Percentiles rank a stretch among this genome's conserved stretches.
Evolutionary conservation across 2,797 vertebrate species (phyloP).

Genomic region (Syncerus caffer): DNA sequence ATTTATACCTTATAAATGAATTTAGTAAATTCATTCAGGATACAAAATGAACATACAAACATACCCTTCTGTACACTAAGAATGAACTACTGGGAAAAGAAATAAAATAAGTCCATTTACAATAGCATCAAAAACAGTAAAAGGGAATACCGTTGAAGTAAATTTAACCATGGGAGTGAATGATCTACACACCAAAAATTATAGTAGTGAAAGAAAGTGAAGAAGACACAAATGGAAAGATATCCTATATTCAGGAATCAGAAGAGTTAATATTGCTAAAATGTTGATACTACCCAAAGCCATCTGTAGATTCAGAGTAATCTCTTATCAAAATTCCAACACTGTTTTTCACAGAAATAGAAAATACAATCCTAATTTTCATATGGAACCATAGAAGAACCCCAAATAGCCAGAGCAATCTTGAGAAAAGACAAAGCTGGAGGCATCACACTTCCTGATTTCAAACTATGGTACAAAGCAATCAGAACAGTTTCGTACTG

Average conservation of each 20-base stretch:
- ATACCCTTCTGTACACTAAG: not conserved
- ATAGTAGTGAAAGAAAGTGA: not conserved
- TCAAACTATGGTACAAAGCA: not conserved
- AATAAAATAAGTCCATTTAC: not conserved
- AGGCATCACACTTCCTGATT: not conserved
- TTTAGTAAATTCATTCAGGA: not conserved
- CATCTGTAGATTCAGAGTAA: not conserved
- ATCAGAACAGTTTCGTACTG: not conserved
- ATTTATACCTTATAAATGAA: not conserved
- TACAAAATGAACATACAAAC: not conserved
- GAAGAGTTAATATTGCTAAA: not conserved
- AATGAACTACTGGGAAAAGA: not conserved
- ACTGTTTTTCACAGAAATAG: not conserved
- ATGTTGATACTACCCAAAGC: not conserved
- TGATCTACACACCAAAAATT: not conserved
- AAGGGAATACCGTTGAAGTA: not conserved
- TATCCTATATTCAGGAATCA: not conserved
- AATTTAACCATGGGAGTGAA: not conserved
- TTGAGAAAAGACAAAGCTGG: not conserved
- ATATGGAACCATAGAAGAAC: not conserved
- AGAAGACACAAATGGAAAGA: not conserved
- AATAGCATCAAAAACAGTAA: not conserved
- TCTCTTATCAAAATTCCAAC: not conserved
- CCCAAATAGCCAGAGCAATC: not conserved
- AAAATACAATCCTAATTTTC: not conserved